Percentiles rank a stretch among this genome's conserved stretches.
Evolutionary conservation across 2,797 vertebrate species (phyloP).

Genomic region (Bradypus variegatus): DNA sequence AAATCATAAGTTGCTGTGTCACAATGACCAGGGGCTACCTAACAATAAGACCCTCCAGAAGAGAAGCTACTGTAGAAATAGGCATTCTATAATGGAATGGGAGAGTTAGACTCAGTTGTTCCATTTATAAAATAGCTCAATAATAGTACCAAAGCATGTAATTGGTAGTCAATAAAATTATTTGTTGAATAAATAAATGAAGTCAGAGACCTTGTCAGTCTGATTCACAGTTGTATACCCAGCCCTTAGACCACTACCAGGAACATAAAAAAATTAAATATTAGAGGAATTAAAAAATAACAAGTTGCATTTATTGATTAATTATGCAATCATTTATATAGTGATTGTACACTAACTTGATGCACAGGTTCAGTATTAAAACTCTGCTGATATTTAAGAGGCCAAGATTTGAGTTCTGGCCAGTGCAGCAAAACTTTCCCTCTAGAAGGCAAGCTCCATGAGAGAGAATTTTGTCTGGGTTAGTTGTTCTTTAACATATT

Average conservation of each 20-base stretch:
- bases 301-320: not conserved
- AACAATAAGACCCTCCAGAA: conserved; percentile 21
- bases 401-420: not conserved
- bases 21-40: conserved; percentile 15
- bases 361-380: not conserved
- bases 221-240: not conserved
- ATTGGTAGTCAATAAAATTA: conserved; percentile 35
- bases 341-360: conserved; percentile 2
- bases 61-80: conserved; percentile 11
- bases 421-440: not conserved
- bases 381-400: not conserved
- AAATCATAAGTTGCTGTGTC: conserved; percentile 47
- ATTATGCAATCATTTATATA: conserved; percentile 1
- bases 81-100: conserved; percentile 1
- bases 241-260: not conserved
- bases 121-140: conserved; percentile 28
- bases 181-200: conserved; percentile 42
- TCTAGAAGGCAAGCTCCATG: not conserved
- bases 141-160: not conserved
- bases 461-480: not conserved
- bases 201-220: not conserved
- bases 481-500: not conserved
- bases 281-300: not conserved
- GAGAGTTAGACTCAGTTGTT: not conserved
- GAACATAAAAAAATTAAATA: conserved; percentile 6